Evolutionary conservation across 2,888 invertebrate species (phyloP).

Genomic region (Andrena camellia): DNA sequence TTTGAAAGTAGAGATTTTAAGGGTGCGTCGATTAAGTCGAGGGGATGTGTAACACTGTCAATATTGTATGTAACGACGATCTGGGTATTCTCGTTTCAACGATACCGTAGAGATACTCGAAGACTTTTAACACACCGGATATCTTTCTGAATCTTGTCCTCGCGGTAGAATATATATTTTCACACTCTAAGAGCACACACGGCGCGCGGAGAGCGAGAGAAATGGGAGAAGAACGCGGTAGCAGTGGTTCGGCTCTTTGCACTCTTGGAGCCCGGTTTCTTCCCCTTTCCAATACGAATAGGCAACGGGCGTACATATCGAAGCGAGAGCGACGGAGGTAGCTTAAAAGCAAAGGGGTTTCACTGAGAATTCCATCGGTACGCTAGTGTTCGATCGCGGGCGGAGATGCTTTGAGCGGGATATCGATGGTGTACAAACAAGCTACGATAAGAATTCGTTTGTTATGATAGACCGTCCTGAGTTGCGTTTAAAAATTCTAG

Average conservation of each 20-base stretch:
- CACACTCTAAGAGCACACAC: slow-evolving; percentile 48
- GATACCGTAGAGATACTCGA: slow-evolving; percentile 47
- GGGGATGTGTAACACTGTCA: slow-evolving; percentile 61
- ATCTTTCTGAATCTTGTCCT: slow-evolving; percentile 62
- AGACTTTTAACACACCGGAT: slow-evolving; percentile 47
- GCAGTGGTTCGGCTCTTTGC: slow-evolving; percentile 50
- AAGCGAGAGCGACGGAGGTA: no score
- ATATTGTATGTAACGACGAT: slow-evolving; percentile 62
- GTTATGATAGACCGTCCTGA: slow-evolving; percentile 54
- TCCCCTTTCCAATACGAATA: background rate
- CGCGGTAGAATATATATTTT: slow-evolving; percentile 65
- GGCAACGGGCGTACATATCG: no score
- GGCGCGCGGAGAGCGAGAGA: slow-evolving; percentile 31
- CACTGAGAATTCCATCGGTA: no score
- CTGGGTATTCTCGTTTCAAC: slow-evolving; percentile 51
- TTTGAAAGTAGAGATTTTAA: slow-evolving; percentile 33
- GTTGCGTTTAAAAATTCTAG: slow-evolving; percentile 48
- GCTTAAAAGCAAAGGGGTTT: no score
- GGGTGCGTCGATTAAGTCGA: slow-evolving; percentile 28
- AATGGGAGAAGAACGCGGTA: slow-evolving; percentile 21
- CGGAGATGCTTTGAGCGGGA: background rate
- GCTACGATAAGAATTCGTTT: slow-evolving; percentile 40
- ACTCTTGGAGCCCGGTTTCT: slow-evolving; percentile 25
- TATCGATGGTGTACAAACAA: slow-evolving; percentile 27
- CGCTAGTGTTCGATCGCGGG: no score